Evolutionary conservation across 1,140 invertebrate species (phyloP).

Genomic region (Cydia strobilella): DNA sequence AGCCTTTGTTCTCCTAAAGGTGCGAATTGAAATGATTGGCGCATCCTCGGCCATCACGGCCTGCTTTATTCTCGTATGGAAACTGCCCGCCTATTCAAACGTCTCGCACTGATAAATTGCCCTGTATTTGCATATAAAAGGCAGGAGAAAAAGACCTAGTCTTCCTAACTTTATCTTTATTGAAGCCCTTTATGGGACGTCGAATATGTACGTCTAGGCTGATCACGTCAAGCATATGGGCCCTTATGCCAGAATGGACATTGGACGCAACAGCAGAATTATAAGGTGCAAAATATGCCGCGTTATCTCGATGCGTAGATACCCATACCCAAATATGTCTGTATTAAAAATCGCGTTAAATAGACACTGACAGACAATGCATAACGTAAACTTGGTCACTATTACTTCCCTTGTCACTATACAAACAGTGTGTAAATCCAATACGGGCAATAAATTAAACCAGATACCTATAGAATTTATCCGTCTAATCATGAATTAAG

Average conservation of each 20-base stretch:
- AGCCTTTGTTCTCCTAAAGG: background rate
- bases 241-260: background rate
- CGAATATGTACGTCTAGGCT: conserved; percentile 15
- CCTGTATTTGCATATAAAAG: conserved; percentile 62
- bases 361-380: too few relatives aligned
- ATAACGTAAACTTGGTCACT: too few relatives aligned
- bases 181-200: conserved; percentile 43
- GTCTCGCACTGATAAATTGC: conserved; percentile 62
- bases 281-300: too few relatives aligned
- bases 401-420: too few relatives aligned
- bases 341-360: too few relatives aligned
- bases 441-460: too few relatives aligned
- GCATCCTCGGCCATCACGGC: conserved; percentile 34
- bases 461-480: too few relatives aligned
- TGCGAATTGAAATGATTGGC: conserved; percentile 41
- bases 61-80: conserved; percentile 48
- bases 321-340: too few relatives aligned
- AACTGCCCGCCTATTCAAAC: conserved; percentile 55
- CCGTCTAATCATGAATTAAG: too few relatives aligned
- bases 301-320: too few relatives aligned
- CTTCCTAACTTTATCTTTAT: conserved; percentile 49
- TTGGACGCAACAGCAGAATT: too few relatives aligned
- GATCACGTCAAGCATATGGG: background rate
- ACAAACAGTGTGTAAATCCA: too few relatives aligned
- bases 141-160: conserved; percentile 49